Base-by-base conservation (phyloP, 2,113 vertebrate genomes). In the Ranitomeya variabilis region DNA sequence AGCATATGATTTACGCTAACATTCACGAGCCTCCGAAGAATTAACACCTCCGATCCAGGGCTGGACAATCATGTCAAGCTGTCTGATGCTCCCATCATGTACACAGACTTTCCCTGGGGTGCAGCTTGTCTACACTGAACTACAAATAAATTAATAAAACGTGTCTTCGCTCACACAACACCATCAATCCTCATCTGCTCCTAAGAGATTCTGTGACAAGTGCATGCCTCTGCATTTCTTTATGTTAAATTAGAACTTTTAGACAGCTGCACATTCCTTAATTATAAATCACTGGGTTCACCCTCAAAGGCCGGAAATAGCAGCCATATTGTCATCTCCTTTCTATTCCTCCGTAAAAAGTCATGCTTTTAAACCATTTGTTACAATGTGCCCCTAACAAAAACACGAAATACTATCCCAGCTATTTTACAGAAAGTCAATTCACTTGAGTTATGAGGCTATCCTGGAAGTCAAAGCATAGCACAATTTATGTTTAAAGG, bases 151-250 rank as follows among this genome's bases (percentile, higher is more conserved):
- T 83, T 52, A 83, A 62, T 66, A 83, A 52, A 52, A 67, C 64
- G 69, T 83, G 60, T 62, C 80, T 66, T 66, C 13, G 19, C 62
- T 83, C 81, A 54, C 37, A 52, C 37, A 52, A 67, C 64, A 51
- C 81, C 45, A 83, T 83, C 81, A 83, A 83, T 83, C 62, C 81
- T 83, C 23, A 83, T 67, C 60, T 52, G 37, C 59, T 67, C 81
- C 81, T 52, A 16, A 54, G 81, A 62, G 81, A 83, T 67, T 54
- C 10, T 67, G 81, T 83, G 81, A 83, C 81, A 83, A 83, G 81
- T 83, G 62, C 60, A 52, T 64, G 80, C 80, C 80, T 66, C 62
- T 67, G 80, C 81, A 67, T 66, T 67, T 81, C 37, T 83, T 52
- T 9, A 69, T 21, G 64, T 67, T 67, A 83, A 67, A 69, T 83